Evolutionary conservation across 2,888 invertebrate species (phyloP).

Genomic region (Andrena chrysosceles): DNA sequence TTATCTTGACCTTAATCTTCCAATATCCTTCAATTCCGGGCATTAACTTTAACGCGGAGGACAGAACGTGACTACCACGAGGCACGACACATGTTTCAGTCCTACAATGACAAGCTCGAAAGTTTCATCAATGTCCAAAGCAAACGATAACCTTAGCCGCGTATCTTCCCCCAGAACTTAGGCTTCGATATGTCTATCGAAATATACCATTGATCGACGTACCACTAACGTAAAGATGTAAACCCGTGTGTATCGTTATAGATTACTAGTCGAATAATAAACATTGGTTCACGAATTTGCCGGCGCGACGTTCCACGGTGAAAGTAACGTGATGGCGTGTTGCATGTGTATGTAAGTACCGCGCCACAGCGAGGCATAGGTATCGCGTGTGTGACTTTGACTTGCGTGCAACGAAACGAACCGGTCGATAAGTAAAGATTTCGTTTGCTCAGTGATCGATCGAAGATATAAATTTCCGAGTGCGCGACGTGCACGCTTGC

Average conservation of each 20-base stretch:
- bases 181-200: neutral
- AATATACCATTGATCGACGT: neutral
- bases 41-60: neutral
- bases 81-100: slow-evolving; percentile 9
- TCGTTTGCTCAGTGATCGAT: slow-evolving; percentile 5
- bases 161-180: neutral
- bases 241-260: neutral
- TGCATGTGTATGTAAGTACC: neutral
- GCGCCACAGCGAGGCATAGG: too few relatives aligned
- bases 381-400: neutral
- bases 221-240: neutral
- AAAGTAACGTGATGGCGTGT: neutral
- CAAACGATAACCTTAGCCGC: neutral
- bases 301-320: neutral
- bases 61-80: neutral
- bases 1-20: slow-evolving; percentile 50
- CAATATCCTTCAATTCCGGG: slow-evolving; percentile 10
- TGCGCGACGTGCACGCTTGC: neutral
- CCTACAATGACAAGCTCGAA: neutral
- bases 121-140: neutral
- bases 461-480: neutral
- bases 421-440: neutral
- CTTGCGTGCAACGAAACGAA: neutral
- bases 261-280: neutral
- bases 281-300: neutral